Conservation (phyloP, 1,140 invertebrate genomes). For the Ericerus pela region DNA sequence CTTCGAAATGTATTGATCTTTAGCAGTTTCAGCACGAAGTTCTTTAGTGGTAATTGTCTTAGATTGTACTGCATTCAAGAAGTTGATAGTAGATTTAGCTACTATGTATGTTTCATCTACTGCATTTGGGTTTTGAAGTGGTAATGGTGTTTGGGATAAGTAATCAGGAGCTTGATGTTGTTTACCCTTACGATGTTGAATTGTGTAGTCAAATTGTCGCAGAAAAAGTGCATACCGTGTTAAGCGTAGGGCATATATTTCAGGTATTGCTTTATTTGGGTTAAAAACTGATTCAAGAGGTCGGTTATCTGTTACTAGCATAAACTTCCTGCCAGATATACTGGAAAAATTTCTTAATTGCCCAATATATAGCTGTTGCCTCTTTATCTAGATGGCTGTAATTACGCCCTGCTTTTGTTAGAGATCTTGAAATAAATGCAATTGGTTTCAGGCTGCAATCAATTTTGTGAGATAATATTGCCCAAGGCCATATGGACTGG, state of each 20-base stretch:
- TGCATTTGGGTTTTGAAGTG: too few relatives aligned
- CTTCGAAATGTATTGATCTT: too few relatives aligned
- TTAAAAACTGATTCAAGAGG: constrained; percentile 32
- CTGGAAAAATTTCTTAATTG: constrained; percentile 33
- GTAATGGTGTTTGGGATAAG: too few relatives aligned
- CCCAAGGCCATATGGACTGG: constrained; percentile 33
- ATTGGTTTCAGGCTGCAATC: constrained; percentile 29
- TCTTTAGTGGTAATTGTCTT: too few relatives aligned
- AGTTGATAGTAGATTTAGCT: too few relatives aligned
- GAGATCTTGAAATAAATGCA: constrained; percentile 31
- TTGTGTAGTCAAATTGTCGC: too few relatives aligned
- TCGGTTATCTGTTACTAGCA: constrained; percentile 14
- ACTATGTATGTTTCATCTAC: too few relatives aligned
- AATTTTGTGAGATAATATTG: not conserved
- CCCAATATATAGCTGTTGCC: too few relatives aligned
- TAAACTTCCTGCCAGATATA: constrained; percentile 16
- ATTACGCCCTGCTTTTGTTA: constrained; percentile 25
- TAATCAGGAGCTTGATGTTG: too few relatives aligned
- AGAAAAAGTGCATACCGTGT: constrained; percentile 26
- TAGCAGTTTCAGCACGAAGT: too few relatives aligned
- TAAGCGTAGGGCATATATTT: constrained; percentile 24
- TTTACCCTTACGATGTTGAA: too few relatives aligned
- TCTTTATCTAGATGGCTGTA: constrained; percentile 31
- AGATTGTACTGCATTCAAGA: too few relatives aligned
- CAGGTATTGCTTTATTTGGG: constrained; percentile 24